These are phyloP conservation scores for Palythoa grandis DNA, from an alignment of 92 coral and sea anemone species.

Conservation along the genomic window DNA sequence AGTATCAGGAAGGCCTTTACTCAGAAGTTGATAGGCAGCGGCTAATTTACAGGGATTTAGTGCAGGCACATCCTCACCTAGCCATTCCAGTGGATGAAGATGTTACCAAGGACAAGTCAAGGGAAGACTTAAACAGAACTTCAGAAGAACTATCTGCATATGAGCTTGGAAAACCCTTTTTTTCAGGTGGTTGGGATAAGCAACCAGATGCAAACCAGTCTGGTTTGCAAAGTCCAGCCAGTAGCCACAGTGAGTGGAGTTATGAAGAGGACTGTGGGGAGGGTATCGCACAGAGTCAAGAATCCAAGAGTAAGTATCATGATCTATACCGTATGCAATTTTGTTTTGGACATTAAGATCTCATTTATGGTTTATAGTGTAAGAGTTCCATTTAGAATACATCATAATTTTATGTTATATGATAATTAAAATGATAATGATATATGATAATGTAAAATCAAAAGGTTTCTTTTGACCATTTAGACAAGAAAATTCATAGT, in stretches of 20 bases:
- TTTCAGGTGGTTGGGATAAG: conserved; percentile 39
- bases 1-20: conserved; percentile 13
- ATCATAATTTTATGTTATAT: background rate
- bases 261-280: conserved; percentile 40
- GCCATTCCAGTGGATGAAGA: conserved; percentile 11
- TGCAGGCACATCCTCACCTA: conserved; percentile 27
- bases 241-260: conserved; percentile 47
- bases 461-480: background rate
- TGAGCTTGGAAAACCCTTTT: conserved; percentile 46
- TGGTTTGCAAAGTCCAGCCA: conserved; percentile 15
- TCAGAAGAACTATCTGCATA: conserved; percentile 35
- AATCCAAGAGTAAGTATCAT: conserved; percentile 16
- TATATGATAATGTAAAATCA: background rate
- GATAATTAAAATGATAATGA: too few relatives aligned
- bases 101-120: background rate
- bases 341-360: background rate
- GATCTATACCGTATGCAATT: too few relatives aligned
- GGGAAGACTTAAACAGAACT: background rate
- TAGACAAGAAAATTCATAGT: background rate
- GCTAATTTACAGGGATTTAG: conserved; percentile 32
- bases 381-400: too few relatives aligned
- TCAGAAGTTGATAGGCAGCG: conserved; percentile 38
- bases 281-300: background rate
- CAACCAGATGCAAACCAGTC: background rate
- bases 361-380: background rate